Evolutionary conservation across 2,888 invertebrate genomes (phyloP).

Genomic region (Hyalella azteca): DNA sequence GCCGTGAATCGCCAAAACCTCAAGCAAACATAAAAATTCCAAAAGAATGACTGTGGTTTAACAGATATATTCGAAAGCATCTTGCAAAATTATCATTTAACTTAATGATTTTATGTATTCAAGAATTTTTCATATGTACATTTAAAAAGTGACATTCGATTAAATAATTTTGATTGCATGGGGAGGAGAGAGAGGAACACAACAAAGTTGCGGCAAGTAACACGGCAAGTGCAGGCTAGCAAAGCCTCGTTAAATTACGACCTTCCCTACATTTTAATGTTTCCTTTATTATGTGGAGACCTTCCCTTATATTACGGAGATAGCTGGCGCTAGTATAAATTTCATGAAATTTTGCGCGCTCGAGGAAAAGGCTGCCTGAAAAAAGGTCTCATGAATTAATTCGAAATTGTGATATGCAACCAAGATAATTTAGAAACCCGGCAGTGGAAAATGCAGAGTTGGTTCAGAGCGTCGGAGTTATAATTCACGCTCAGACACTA

Average conservation of each 20-base stretch:
- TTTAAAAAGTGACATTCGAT: no score
- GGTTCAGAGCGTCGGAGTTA: neutral
- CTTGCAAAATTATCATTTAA: no score
- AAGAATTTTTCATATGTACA: no score
- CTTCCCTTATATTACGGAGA: slow-evolving; percentile 31
- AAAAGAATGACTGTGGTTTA: no score
- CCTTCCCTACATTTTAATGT: slow-evolving; percentile 41
- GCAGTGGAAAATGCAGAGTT: slow-evolving; percentile 9
- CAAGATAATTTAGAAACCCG: slow-evolving; percentile 8
- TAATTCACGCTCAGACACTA: neutral
- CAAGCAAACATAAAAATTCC: no score
- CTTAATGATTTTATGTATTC: no score
- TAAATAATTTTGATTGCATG: no score
- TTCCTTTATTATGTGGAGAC: slow-evolving; percentile 39
- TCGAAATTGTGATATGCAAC: slow-evolving; percentile 32
- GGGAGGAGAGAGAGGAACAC: no score
- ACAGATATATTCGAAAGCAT: no score
- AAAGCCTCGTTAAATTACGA: slow-evolving; percentile 38
- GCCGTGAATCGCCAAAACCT: no score
- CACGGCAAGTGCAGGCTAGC: slow-evolving; percentile 14
- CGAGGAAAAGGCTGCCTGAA: slow-evolving; percentile 32
- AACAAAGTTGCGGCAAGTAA: slow-evolving; percentile 30
- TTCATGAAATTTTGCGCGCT: slow-evolving; percentile 35
- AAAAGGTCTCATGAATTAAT: slow-evolving; percentile 34
- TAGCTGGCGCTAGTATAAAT: slow-evolving; percentile 40